Base-by-base conservation (phyloP, 2,888 invertebrate species). In the Pomacea canaliculata region DNA sequence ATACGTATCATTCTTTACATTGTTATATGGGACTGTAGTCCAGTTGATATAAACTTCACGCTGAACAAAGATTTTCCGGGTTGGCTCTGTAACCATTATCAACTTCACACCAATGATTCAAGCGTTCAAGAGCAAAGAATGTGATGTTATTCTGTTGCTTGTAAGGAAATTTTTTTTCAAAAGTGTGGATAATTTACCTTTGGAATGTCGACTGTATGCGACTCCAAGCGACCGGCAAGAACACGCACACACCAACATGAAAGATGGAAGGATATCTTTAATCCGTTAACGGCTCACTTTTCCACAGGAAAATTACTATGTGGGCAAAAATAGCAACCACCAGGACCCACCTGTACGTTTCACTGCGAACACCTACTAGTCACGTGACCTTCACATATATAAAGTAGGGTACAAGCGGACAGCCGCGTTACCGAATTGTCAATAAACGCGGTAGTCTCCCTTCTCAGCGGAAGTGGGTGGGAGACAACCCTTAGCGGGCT, bases 281-380 rank as follows among this genome's bases (percentile, higher is more conserved):
- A 13, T 56, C 16, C 12, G 51, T 16, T 56, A 56, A 56, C 3
- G 51, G 51, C 51, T 56, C 51, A 56, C 19, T 63, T 63, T 63
- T 27, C 63, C 7, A 63, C 63, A 23, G 10, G 18, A 23, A 63
- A 4, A 10, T 23, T 63, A 27, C 12, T 19, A 10, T 63, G 10
- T 56, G 27, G 68, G 67, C 27, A 16, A 56, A 49, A 56, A 67
- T 46, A 67, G 23, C 69, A 69, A 70, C 62, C 66, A 56, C 56
- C 62, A 23, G 62, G 48, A 46, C 76, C 76, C 71, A 68, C 72
- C 68, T 76, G 72, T 71, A 68, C 65, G 70, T 76, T 76, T 46
- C 62, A 71, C 60, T 63, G 73, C 66, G 73, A 73, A 77, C 73
- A 77, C 73, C 77, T 73, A 69, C 77, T 60, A 49, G 65, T 77